Conservation (phyloP, 2,113 vertebrate species). For the Phrynocephalus versicolor region DNA sequence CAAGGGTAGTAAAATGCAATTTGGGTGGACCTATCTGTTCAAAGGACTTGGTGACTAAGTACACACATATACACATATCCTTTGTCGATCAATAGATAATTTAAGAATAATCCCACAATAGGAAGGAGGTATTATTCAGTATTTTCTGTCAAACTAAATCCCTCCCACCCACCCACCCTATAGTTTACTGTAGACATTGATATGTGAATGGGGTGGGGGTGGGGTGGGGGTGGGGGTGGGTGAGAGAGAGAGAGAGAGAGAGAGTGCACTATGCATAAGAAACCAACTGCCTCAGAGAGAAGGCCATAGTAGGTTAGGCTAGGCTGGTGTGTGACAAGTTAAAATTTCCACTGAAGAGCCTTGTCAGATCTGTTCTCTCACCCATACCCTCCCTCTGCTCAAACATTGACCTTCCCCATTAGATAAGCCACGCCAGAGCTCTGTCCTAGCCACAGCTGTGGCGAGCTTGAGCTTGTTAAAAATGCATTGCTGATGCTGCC, state of each 20-base stretch:
- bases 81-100: too few relatives aligned
- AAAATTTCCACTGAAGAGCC: conserved; percentile 67
- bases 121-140: background rate
- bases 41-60: too few relatives aligned
- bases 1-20: too few relatives aligned
- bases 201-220: too few relatives aligned
- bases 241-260: too few relatives aligned
- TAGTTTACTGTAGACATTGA: too few relatives aligned
- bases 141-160: background rate
- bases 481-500: conserved; percentile 67
- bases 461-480: conserved; percentile 71
- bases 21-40: too few relatives aligned
- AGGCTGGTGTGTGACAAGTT: conserved; percentile 43
- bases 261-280: conserved; percentile 12
- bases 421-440: conserved; percentile 69
- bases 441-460: conserved; percentile 56
- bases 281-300: conserved; percentile 45
- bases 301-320: conserved; percentile 44
- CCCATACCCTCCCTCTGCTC: conserved; percentile 67
- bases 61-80: too few relatives aligned
- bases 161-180: too few relatives aligned
- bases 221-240: too few relatives aligned
- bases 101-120: background rate
- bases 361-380: conserved; percentile 66
- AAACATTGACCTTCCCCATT: conserved; percentile 71